phyloP scores from a whole-genome alignment of 2,113 vertebrate species.

The Ageneiosus marmoratus region DNA sequence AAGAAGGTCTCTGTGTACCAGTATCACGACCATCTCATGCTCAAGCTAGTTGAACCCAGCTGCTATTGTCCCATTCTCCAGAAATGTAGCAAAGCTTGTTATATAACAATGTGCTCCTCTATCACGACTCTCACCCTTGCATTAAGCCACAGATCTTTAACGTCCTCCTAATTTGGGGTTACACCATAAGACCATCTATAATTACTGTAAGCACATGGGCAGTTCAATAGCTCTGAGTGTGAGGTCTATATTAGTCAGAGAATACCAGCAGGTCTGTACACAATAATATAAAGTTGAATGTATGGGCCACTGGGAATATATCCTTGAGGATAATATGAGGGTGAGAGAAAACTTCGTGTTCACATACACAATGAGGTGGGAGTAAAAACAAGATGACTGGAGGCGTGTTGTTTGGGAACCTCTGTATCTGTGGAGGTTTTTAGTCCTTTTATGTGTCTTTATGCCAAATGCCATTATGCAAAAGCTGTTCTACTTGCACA shows the following conservation, averaged over 20 bases:
- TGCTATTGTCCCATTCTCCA: conserved; percentile 11
- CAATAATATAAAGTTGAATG: conserved; percentile 20
- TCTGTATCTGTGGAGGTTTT: background rate
- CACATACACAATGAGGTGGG: conserved; percentile 1
- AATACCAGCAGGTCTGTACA: conserved; percentile 18
- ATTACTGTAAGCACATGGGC: conserved; percentile 24
- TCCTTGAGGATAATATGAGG: conserved; percentile 16
- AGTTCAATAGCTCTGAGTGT: conserved; percentile 31
- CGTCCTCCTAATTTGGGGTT: conserved; percentile 23
- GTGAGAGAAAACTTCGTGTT: background rate
- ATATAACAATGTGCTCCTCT: conserved; percentile 2
- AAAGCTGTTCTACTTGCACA: background rate
- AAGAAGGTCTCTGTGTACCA: background rate
- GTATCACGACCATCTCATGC: background rate
- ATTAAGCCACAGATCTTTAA: conserved; percentile 21
- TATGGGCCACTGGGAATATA: conserved; percentile 10
- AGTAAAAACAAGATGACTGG: background rate
- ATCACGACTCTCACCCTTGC: conserved; percentile 22
- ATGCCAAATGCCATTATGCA: background rate
- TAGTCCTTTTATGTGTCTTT: too few species aligned
- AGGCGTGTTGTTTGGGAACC: background rate
- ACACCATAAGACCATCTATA: conserved; percentile 20
- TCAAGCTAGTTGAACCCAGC: conserved; percentile 8
- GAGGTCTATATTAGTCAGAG: background rate
- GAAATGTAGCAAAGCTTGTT: conserved; percentile 13